phyloP scores from a whole-genome alignment of 2,797 vertebrate species.

The Euthynnus affinis region DNA sequence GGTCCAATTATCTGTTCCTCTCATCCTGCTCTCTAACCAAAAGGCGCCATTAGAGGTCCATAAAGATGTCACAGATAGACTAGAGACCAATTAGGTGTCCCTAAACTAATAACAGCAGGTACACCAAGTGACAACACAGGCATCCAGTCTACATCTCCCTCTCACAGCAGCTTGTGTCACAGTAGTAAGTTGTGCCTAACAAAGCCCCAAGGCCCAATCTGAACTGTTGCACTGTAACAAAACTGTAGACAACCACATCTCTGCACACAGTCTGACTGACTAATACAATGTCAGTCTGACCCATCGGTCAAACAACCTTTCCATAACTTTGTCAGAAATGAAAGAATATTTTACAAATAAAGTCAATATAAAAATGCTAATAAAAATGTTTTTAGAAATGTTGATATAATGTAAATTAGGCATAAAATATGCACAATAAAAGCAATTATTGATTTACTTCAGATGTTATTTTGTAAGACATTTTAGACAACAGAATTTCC shows the following conservation, averaged over 20 bases:
- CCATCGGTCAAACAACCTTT: too few species aligned
- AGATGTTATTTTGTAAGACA: background rate
- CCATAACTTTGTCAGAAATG: too few species aligned
- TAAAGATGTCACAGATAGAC: slow-evolving; percentile 77
- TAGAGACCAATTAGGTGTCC: slow-evolving; percentile 81
- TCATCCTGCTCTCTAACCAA: slow-evolving; percentile 65
- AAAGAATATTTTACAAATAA: background rate
- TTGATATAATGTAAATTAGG: too few species aligned
- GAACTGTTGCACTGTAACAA: slow-evolving; percentile 35
- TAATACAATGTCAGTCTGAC: background rate
- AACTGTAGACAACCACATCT: slow-evolving; percentile 24
- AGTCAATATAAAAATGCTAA: background rate
- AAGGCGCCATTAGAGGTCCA: slow-evolving; percentile 70
- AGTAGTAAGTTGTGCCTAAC: slow-evolving; percentile 52
- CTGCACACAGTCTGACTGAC: slow-evolving; percentile 1
- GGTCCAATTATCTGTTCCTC: slow-evolving; percentile 78
- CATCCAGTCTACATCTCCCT: slow-evolving; percentile 58
- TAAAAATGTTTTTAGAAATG: background rate
- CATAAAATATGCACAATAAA: too few species aligned
- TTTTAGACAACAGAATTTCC: background rate
- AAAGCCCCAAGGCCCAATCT: slow-evolving; percentile 55
- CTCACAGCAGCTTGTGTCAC: slow-evolving; percentile 60
- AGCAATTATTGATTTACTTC: background rate
- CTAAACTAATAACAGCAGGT: slow-evolving; percentile 78
- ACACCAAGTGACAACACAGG: slow-evolving; percentile 65